Conservation (phyloP, 2,888 invertebrate genomes). For the Parnassius orleans region DNA sequence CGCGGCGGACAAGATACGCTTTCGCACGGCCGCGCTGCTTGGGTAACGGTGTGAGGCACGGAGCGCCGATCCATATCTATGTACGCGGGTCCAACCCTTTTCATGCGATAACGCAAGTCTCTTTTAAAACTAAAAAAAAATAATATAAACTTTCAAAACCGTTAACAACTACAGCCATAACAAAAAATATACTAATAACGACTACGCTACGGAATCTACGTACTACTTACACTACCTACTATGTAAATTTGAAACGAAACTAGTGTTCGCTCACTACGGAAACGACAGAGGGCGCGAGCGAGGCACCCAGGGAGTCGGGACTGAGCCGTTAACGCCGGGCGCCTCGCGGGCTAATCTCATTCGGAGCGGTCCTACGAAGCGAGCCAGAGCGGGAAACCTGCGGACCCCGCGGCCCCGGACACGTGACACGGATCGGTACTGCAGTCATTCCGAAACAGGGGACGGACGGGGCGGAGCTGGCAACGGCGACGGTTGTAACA, state of each 20-base stretch:
- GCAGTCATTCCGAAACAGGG: constrained; percentile 30
- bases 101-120: constrained; percentile 59
- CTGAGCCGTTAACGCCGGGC: constrained; percentile 20
- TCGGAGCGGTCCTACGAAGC: constrained; percentile 60
- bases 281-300: constrained; percentile 55
- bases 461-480: constrained; percentile 31
- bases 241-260: constrained; percentile 74
- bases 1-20: constrained; percentile 14
- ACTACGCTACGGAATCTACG: constrained; percentile 77
- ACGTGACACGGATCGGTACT: constrained; percentile 24
- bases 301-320: constrained; percentile 22
- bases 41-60: constrained; percentile 25
- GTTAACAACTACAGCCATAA: constrained; percentile 80
- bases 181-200: constrained; percentile 77
- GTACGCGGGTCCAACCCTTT: constrained; percentile 55
- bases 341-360: constrained; percentile 48
- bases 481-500: constrained; percentile 1
- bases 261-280: constrained; percentile 72
- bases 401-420: constrained; percentile 41
- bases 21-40: constrained; percentile 28
- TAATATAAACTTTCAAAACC: constrained; percentile 76
- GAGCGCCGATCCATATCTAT: constrained; percentile 22
- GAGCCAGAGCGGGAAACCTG: constrained; percentile 47
- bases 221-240: constrained; percentile 75
- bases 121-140: constrained; percentile 68